Base-by-base conservation (phyloP, 1,140 invertebrate genomes). In the Hormaphis cornu region DNA sequence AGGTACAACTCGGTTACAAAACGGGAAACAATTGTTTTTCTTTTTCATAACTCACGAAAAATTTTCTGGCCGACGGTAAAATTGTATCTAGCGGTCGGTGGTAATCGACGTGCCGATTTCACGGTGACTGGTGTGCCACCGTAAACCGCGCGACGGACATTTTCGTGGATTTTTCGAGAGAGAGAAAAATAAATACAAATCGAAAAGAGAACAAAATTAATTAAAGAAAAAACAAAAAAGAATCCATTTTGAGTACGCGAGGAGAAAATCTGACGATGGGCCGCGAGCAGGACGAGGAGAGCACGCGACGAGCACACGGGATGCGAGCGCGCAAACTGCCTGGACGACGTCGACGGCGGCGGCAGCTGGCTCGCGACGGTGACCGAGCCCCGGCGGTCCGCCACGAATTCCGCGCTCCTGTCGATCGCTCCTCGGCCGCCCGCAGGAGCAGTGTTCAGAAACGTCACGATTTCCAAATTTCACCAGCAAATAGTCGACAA, bases 261-360 rank as follows among this genome's bases (percentile, higher is more conserved):
- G 1, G 24, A n/a, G 35, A 37, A 8, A 37, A 6, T 6, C 35
- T 22, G 30, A 7, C 30, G 56, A 22, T 12, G 6, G 37, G n/a
- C n/a, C n/a, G n/a, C 35, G 56, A 35, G 6, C 20, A 42, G 2
- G 22, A n/a, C 35, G 35, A 3, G 35, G 20, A 20, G 10, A n/a
- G 56, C 14, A 16, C 7, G 16, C 58, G 58, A 40, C 40, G n/a
- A 33, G 18, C 9, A n/a, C 59, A 33, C 59, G 59, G 42, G 42
- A 63, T 48, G 59, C 59, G 59, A 63, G n/a, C n/a, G 59, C 59
- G 59, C 59, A 28, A 63, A 63, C 59, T 63, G 59, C 42, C 59
- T 63, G 59, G 59, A 63, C 59, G 59, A 20, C 37, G 42, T 4
- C 50, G 26, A 26, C 26, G 3, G 12, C 59, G 42, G 18, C 46